Conservation (phyloP, 1,140 invertebrate genomes). For the Acromyrmex heyeri region DNA sequence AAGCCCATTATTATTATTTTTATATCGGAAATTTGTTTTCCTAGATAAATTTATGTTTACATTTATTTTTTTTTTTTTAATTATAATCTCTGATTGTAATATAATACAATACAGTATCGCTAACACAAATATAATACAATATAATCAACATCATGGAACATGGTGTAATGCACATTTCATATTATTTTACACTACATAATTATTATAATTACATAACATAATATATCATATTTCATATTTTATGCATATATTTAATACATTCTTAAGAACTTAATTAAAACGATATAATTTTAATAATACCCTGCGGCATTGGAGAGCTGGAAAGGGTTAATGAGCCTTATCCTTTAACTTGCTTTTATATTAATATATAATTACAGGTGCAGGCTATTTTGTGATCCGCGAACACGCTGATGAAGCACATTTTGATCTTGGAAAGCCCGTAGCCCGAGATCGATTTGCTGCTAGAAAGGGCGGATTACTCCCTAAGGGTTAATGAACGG, state of each 20-base stretch:
- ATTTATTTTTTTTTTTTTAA: constrained; percentile 1
- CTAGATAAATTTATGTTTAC: background rate
- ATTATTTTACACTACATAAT: constrained; percentile 22
- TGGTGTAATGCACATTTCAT: constrained; percentile 17
- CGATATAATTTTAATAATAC: constrained; percentile 9
- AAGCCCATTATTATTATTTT: constrained; percentile 4
- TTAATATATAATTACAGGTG: constrained; percentile 57
- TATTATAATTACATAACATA: constrained; percentile 31
- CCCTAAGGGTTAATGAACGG: constrained; percentile 61
- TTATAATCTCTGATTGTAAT: constrained; percentile 10
- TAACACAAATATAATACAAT: constrained; percentile 6
- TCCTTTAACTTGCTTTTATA: constrained; percentile 45
- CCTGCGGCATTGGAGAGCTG: constrained; percentile 8
- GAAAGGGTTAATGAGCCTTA: constrained; percentile 55
- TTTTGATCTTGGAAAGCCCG: constrained; percentile 56
- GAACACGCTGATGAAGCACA: constrained; percentile 54
- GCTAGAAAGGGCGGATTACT: constrained; percentile 48
- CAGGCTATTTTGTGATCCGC: constrained; percentile 50
- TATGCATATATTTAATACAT: constrained; percentile 12
- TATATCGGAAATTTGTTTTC: background rate
- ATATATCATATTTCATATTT: constrained; percentile 27
- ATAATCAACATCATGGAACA: background rate
- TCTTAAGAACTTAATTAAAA: constrained; percentile 36
- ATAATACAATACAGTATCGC: constrained; percentile 20
- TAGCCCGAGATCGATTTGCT: constrained; percentile 41